Conservation (phyloP, 2,113 vertebrate genomes). For the Carassius auratus region DNA sequence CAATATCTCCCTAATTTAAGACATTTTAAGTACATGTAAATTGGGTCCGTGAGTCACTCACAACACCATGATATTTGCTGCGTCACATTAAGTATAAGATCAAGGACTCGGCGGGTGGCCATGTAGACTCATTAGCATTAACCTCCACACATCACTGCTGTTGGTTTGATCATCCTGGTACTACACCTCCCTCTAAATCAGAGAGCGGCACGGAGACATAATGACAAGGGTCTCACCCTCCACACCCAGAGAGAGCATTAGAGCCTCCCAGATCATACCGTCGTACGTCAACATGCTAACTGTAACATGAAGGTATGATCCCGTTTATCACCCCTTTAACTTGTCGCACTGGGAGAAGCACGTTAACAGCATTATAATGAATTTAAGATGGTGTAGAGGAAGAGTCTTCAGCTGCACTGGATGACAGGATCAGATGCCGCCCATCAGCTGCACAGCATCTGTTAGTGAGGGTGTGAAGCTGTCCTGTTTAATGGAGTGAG, state of each 20-base stretch:
- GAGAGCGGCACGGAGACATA: constrained; percentile 6
- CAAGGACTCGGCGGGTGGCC: not conserved
- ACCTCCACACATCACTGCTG: not conserved
- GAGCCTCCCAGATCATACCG: constrained; percentile 12
- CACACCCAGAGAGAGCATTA: not conserved
- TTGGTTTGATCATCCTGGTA: constrained; percentile 2
- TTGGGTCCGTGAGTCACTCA: not conserved
- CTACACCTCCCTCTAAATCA: constrained; percentile 36
- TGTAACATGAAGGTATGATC: not conserved
- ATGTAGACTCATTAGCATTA: constrained; percentile 15
- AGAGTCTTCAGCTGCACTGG: not conserved
- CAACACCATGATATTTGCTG: not conserved
- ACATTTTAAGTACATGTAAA: not conserved
- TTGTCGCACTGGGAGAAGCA: constrained; percentile 13
- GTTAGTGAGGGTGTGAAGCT: constrained; percentile 19
- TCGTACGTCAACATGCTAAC: constrained; percentile 29
- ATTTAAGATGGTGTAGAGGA: constrained; percentile 14
- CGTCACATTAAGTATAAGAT: not conserved
- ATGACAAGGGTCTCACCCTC: constrained; percentile 36
- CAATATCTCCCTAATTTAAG: no score
- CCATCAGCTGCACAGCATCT: constrained; percentile 42
- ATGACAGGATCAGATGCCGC: not conserved
- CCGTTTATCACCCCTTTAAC: constrained; percentile 2
- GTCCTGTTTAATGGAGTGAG: not conserved
- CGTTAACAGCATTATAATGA: constrained; percentile 4